A percentile compares a stretch with the other conserved stretches of the same genome.
Evolutionary conservation across 2,113 vertebrate species (phyloP).

Genomic region (Junco hyemalis): DNA sequence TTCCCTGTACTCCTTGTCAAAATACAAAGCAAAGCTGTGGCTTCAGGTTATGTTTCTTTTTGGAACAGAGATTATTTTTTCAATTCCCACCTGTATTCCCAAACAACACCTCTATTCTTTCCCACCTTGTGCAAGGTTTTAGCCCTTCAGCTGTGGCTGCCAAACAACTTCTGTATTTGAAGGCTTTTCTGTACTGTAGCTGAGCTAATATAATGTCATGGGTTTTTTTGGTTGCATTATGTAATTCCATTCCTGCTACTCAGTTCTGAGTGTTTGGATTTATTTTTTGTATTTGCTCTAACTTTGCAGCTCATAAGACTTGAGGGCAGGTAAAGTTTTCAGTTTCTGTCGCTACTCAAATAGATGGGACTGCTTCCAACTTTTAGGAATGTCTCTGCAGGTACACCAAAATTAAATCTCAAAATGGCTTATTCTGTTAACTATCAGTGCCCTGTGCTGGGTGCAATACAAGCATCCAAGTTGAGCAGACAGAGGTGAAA

Average conservation of each 20-base stretch:
- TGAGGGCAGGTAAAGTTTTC: not conserved
- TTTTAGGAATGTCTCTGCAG: not conserved
- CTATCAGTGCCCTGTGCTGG: not conserved
- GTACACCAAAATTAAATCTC: not conserved
- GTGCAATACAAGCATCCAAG: not conserved
- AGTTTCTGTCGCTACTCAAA: not conserved
- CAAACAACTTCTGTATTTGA: not conserved
- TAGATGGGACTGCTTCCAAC: not conserved
- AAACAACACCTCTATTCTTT: not conserved
- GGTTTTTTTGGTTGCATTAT: not conserved
- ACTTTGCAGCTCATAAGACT: not conserved
- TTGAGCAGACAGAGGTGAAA: not conserved
- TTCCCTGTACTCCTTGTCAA: not conserved
- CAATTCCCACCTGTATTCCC: not conserved
- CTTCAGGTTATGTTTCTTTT: not conserved
- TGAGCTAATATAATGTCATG: not conserved
- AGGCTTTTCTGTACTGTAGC: not conserved
- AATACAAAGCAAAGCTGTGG: not conserved
- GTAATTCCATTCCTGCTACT: not conserved
- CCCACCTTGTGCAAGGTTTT: not conserved
- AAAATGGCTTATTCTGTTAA: not conserved
- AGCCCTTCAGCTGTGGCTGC: not conserved
- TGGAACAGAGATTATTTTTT: not conserved
- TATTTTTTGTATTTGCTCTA: not conserved
- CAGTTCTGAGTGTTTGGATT: accelerated